Percentiles rank a stretch among this genome's conserved stretches.
These are phyloP conservation scores for Folsomia manolachei DNA, from an alignment of 2,888 invertebrate genomes.

Conservation along the genomic window DNA sequence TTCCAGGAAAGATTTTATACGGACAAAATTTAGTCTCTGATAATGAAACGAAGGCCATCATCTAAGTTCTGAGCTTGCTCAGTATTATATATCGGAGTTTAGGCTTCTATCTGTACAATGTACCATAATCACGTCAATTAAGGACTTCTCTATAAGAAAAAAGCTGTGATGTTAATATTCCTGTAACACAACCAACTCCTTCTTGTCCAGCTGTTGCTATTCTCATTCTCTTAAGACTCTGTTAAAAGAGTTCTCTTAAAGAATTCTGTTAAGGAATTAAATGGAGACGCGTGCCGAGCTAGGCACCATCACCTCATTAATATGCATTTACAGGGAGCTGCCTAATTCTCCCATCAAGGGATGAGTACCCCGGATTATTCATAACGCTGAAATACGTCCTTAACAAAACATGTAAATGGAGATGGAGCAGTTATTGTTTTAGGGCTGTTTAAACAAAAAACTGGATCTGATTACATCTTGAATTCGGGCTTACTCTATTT, in stretches of 20 bases:
- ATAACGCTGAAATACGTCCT: background rate
- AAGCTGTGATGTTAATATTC: too few relatives aligned
- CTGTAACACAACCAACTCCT: too few relatives aligned
- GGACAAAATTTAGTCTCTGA: too few relatives aligned
- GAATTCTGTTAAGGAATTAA: background rate
- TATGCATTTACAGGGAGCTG: background rate
- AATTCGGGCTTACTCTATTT: background rate
- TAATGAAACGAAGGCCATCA: too few relatives aligned
- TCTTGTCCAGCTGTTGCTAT: background rate
- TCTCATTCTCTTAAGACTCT: too few relatives aligned
- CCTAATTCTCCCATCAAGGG: background rate
- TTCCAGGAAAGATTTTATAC: too few relatives aligned
- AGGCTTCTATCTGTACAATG: background rate
- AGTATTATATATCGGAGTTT: background rate
- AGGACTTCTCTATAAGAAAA: background rate
- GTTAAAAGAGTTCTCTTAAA: too few relatives aligned
- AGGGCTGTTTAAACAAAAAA: background rate
- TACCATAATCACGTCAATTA: background rate
- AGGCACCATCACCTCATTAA: background rate
- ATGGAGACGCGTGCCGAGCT: background rate
- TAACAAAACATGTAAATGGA: background rate
- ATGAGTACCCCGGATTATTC: background rate
- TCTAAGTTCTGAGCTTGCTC: too few relatives aligned
- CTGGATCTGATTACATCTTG: background rate
- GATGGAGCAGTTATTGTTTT: background rate